A percentile compares a stretch with the other conserved stretches of the same genome.
These are phyloP conservation scores for Andrena hattorfiana DNA, from an alignment of 2,888 invertebrate species.

Conservation along the genomic window DNA sequence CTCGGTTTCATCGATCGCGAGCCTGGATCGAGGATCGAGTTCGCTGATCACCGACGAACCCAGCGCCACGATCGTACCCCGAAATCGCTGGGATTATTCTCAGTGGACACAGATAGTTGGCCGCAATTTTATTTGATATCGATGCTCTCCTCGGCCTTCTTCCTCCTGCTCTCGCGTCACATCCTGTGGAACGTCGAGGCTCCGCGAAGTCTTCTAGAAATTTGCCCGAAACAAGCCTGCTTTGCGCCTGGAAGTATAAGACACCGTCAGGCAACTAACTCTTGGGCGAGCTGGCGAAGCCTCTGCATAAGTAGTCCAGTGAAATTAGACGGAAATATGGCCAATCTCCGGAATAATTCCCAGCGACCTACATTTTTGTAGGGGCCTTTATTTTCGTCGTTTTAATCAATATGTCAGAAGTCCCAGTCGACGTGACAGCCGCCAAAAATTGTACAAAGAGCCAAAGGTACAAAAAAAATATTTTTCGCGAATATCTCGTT, in stretches of 20 bases:
- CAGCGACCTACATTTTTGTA: too few relatives aligned
- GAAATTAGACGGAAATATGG: too few relatives aligned
- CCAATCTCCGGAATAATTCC: too few relatives aligned
- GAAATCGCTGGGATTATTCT: not conserved
- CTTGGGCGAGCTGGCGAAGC: too few relatives aligned
- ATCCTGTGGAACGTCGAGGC: not conserved
- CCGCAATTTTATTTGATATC: constrained; percentile 4
- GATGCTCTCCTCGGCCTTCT: not conserved
- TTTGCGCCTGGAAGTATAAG: not conserved
- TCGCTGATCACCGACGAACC: constrained; percentile 3
- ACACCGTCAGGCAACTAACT: not conserved
- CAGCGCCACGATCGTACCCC: constrained; percentile 9
- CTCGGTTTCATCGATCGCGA: too few relatives aligned
- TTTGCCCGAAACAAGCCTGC: constrained; percentile 1
- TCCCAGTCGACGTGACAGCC: too few relatives aligned
- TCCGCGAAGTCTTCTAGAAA: constrained; percentile 7
- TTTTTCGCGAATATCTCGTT: too few relatives aligned
- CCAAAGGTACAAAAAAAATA: too few relatives aligned
- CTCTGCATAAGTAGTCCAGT: too few relatives aligned
- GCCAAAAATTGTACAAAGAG: too few relatives aligned
- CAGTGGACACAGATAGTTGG: not conserved
- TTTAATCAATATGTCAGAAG: too few relatives aligned
- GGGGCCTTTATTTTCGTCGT: too few relatives aligned
- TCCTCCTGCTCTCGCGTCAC: not conserved
- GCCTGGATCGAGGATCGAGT: constrained; percentile 8